Evolutionary conservation across 1,140 invertebrate species (phyloP).

Genomic region (Drosophila tani): DNA sequence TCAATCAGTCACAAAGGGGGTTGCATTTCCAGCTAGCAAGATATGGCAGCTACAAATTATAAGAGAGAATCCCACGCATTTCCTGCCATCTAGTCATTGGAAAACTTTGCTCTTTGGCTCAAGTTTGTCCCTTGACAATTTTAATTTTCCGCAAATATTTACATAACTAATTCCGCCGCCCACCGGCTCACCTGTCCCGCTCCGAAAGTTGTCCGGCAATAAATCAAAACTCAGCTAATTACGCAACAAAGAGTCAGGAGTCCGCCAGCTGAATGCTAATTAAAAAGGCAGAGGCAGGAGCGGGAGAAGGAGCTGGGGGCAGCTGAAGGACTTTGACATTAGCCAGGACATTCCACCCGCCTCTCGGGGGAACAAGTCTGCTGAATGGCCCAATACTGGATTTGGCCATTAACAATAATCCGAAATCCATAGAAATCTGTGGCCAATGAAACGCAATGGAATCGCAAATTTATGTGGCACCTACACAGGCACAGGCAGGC

Average conservation of each 20-base stretch:
- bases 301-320: conserved; percentile 1
- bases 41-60: conserved; percentile 23
- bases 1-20: conserved; percentile 2
- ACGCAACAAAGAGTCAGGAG: conserved; percentile 77
- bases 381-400: conserved; percentile 58
- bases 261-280: conserved; percentile 75
- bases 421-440: conserved; percentile 71
- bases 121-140: conserved; percentile 67
- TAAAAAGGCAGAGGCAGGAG: conserved; percentile 33
- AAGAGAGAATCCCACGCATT: conserved; percentile 13
- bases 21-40: not conserved
- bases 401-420: conserved; percentile 78
- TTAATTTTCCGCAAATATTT: conserved; percentile 79
- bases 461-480: conserved; percentile 81
- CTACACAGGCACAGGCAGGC: conserved; percentile 34
- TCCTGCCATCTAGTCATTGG: conserved; percentile 32
- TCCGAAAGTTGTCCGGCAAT: conserved; percentile 61
- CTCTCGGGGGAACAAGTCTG: conserved; percentile 30
- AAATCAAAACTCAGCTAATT: conserved; percentile 84
- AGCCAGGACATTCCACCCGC: conserved; percentile 13
- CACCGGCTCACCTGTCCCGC: conserved; percentile 27
- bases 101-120: conserved; percentile 56
- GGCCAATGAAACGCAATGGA: conserved; percentile 73
- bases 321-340: conserved; percentile 38
- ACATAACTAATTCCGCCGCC: conserved; percentile 62